Evolutionary conservation across 2,888 invertebrate species (phyloP).

Genomic region (Trissoscelio sp.): DNA sequence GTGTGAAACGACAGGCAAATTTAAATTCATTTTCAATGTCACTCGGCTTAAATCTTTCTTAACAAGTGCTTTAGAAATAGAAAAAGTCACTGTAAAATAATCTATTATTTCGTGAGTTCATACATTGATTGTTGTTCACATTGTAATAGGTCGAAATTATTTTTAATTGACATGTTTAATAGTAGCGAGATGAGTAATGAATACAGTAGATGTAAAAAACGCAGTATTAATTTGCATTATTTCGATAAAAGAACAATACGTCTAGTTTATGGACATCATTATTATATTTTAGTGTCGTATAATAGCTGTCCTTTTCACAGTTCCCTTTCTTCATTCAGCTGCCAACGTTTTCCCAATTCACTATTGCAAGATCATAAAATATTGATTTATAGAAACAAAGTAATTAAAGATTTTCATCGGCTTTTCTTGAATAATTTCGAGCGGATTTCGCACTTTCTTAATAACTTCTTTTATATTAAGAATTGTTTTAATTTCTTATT

Average conservation of each 20-base stretch:
- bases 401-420: constrained; percentile 2
- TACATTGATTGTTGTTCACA: not conserved
- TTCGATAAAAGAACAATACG: constrained; percentile 10
- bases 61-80: not conserved
- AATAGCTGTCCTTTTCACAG: constrained; percentile 1
- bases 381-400: constrained; percentile 30
- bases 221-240: constrained; percentile 17
- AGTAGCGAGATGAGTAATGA: not conserved
- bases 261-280: constrained; percentile 25
- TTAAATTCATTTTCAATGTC: not conserved
- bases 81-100: not conserved
- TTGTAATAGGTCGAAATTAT: not conserved
- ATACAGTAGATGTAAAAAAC: not conserved
- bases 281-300: constrained; percentile 23
- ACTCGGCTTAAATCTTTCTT: not conserved
- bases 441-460: not conserved
- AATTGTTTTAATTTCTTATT: not conserved
- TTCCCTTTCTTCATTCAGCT: constrained; percentile 7
- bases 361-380: constrained; percentile 10
- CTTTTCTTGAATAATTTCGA: constrained; percentile 13
- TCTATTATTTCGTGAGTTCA: not conserved
- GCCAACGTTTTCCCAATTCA: constrained; percentile 4
- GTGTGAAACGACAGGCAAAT: not conserved
- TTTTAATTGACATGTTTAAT: constrained; percentile 11
- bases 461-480: not conserved